Base-by-base conservation (phyloP, 1,140 invertebrate species). In the Marisa cornuarietis region DNA sequence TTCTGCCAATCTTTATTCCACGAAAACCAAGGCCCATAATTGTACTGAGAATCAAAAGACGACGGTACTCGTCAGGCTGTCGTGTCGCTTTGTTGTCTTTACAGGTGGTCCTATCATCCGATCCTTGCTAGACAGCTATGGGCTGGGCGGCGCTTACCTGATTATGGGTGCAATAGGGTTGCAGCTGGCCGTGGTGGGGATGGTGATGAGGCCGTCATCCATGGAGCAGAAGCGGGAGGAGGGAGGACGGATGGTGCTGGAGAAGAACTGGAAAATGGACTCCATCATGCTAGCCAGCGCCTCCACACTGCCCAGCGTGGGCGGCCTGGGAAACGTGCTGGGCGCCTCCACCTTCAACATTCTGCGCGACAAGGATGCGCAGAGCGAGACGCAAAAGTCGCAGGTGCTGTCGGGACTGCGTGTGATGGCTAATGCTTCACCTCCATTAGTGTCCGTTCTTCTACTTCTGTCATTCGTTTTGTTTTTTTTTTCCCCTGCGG, bases 181-280 rank as follows among this genome's bases (percentile, higher is more conserved):
- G 62, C 65, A 84, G 31, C 63, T 74, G 18, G 78, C 76, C 42
- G 75, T 82, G n/a, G 80, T 76, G 16, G 83, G 77, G 20, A 78
- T 76, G 42, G 62, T 85, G 66, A 85, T 83, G 82, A 69, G 74
- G 18, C 82, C 83, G 24, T 80, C 80, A 26, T 78, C 75, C 71
- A 62, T 83, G 52, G 82, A 85, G 74, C 20, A 1, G 42, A 52
- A 77, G 14, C 24, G 16, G 14, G 51, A 68, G 24, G 7, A 77
- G 26, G 63, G 22, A 4, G 11, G 58, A 4, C 62, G 22, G 74
- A 76, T 14, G 62, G 54, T 24, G 24, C 20, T 62, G 24, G n/a
- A 16, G 58, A 51, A 31, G 42, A 54, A 18, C 31, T 20, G 26
- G 24, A 18, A 58, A 22, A 22, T 71, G 58, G 68, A 79, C 61